Conservation (phyloP, 2,797 vertebrate genomes). For the Ceyx erithaca region DNA sequence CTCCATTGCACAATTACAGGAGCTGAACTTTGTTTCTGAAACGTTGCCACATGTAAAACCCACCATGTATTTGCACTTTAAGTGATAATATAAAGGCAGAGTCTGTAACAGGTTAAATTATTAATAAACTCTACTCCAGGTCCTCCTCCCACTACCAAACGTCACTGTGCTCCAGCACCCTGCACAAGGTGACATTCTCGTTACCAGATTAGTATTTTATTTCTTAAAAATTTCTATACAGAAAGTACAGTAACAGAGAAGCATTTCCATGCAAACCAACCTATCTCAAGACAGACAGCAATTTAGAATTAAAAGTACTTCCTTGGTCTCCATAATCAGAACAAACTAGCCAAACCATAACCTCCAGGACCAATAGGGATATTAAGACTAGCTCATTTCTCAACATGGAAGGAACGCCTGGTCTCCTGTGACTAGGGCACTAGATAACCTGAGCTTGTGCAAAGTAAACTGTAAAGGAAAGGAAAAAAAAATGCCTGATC, state of each 20-base stretch:
- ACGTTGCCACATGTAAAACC: conserved; percentile 53
- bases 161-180: neutral
- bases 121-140: neutral
- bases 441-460: neutral
- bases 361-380: neutral
- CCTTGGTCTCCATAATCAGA: neutral
- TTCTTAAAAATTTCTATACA: neutral
- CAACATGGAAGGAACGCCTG: neutral
- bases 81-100: conserved; percentile 9
- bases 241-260: neutral
- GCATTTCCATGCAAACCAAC: neutral
- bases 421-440: neutral
- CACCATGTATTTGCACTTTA: neutral
- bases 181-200: neutral
- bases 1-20: conserved; percentile 44
- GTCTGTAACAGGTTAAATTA: neutral
- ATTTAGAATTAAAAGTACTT: neutral
- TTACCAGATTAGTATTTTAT: neutral
- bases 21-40: conserved; percentile 64
- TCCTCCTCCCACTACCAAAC: neutral
- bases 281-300: neutral
- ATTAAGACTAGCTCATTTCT: neutral
- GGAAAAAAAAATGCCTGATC: neutral
- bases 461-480: neutral
- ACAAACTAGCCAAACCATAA: neutral